phyloP scores from a whole-genome alignment of 2,888 invertebrate genomes.

The Ichneumoninae sp. region DNA sequence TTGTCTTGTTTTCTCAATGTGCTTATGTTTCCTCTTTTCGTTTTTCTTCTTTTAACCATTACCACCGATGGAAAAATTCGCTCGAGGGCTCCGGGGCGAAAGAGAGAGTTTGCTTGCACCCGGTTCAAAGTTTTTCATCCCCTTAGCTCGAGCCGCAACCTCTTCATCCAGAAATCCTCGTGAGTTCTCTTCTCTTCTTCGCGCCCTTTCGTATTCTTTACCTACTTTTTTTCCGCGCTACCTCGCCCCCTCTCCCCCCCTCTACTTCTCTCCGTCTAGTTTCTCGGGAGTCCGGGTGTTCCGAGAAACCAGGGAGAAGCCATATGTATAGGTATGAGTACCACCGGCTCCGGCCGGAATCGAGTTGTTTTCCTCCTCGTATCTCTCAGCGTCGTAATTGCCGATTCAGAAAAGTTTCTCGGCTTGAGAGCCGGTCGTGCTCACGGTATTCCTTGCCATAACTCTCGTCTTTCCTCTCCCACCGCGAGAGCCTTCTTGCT shows the following conservation, averaged over 20 bases:
- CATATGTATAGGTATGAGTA: slow-evolving; percentile 38
- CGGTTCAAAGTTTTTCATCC: slow-evolving; percentile 53
- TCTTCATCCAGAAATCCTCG: slow-evolving; percentile 66
- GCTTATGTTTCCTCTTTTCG: slow-evolving; percentile 41
- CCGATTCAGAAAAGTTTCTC: slow-evolving; percentile 66
- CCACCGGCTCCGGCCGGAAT: slow-evolving; percentile 40
- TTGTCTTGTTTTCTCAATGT: slow-evolving; percentile 53
- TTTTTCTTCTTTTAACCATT: slow-evolving; percentile 30
- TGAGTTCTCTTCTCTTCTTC: slow-evolving; percentile 62
- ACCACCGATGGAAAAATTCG: slow-evolving; percentile 64
- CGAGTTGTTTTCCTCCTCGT: slow-evolving; percentile 56
- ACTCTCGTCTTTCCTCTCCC: slow-evolving; percentile 12
- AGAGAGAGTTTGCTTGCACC: slow-evolving; percentile 39
- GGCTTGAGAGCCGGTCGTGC: slow-evolving; percentile 40
- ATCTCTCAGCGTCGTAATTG: slow-evolving; percentile 64
- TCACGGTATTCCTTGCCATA: slow-evolving; percentile 32
- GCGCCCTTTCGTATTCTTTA: slow-evolving; percentile 22
- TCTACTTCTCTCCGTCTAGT: slow-evolving; percentile 1
- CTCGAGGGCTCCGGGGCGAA: slow-evolving; percentile 40
- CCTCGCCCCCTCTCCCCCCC: slow-evolving; percentile 24
- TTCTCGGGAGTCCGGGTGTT: not conserved
- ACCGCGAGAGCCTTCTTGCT: not conserved
- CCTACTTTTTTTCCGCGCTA: slow-evolving; percentile 36
- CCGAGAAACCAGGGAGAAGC: not conserved
- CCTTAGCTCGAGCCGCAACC: slow-evolving; percentile 44